phyloP scores from a whole-genome alignment of 2,888 invertebrate genomes.

The Andrena camellia region DNA sequence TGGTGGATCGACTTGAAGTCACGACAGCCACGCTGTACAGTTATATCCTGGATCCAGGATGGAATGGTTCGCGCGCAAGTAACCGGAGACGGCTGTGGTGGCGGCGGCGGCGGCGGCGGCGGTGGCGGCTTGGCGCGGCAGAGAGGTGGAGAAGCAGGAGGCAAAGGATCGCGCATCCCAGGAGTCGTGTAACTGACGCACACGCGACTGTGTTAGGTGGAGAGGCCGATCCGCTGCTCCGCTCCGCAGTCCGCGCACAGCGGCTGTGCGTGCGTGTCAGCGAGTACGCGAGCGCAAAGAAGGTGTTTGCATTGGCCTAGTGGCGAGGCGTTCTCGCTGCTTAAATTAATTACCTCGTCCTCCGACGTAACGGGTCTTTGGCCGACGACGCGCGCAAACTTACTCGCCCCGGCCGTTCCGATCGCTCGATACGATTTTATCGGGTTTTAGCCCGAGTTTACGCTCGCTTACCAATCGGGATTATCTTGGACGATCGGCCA shows the following conservation, averaged over 20 bases:
- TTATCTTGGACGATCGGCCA: slow-evolving; percentile 66
- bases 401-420: slow-evolving; percentile 43
- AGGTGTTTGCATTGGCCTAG: slow-evolving; percentile 84
- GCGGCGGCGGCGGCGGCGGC: neutral
- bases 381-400: slow-evolving; percentile 70
- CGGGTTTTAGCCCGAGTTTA: slow-evolving; percentile 75
- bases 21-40: slow-evolving; percentile 11
- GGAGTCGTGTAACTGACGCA: slow-evolving; percentile 30
- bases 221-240: too few relatives aligned
- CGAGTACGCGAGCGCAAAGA: slow-evolving; percentile 50
- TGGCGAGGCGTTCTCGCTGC: slow-evolving; percentile 79
- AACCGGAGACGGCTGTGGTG: neutral
- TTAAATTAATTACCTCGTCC: slow-evolving; percentile 84
- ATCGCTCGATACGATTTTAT: slow-evolving; percentile 74
- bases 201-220: slow-evolving; percentile 36
- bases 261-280: slow-evolving; percentile 51
- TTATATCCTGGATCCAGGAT: slow-evolving; percentile 27
- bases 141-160: slow-evolving; percentile 2
- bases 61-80: neutral
- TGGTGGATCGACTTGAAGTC: neutral
- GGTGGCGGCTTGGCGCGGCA: neutral
- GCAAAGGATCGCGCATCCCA: slow-evolving; percentile 53
- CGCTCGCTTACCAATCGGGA: slow-evolving; percentile 56
- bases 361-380: slow-evolving; percentile 83
- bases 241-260: slow-evolving; percentile 19